Evolutionary conservation across 2,797 vertebrate species (phyloP).

Genomic region (Myotis pilosus): DNA sequence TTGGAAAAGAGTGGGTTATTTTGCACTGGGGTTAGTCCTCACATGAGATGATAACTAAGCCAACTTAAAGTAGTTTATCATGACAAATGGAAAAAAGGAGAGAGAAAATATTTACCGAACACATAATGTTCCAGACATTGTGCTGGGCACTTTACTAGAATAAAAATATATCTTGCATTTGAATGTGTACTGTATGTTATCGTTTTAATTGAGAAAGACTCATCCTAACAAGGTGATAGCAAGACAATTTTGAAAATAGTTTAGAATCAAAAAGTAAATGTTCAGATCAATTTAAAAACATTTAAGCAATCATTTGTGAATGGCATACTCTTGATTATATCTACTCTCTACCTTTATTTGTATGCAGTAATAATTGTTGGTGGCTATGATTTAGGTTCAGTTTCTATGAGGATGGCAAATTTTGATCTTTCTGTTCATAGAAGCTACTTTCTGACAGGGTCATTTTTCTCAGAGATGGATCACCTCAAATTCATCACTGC

Average conservation of each 20-base stretch:
- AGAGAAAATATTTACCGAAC: neutral
- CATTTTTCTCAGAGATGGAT: neutral
- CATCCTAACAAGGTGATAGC: neutral
- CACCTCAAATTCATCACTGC: neutral
- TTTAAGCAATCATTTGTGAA: neutral
- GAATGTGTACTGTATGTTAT: neutral
- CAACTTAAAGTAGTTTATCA: neutral
- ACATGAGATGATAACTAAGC: neutral
- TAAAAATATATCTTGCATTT: neutral
- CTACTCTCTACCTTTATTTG: neutral
- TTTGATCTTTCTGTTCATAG: neutral
- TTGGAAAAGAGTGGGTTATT: neutral
- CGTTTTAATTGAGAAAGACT: neutral
- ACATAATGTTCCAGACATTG: neutral
- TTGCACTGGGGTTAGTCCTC: neutral
- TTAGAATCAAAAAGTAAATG: conserved; percentile 6
- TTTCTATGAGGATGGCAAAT: neutral
- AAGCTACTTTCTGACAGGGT: neutral
- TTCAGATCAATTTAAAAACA: neutral
- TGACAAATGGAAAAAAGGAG: neutral
- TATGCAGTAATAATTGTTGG: neutral
- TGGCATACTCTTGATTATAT: neutral
- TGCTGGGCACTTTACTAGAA: neutral
- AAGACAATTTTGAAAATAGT: neutral
- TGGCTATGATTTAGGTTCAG: neutral